Evolutionary conservation across 2,888 invertebrate genomes (phyloP).

Genomic region (Heliconius erato): DNA sequence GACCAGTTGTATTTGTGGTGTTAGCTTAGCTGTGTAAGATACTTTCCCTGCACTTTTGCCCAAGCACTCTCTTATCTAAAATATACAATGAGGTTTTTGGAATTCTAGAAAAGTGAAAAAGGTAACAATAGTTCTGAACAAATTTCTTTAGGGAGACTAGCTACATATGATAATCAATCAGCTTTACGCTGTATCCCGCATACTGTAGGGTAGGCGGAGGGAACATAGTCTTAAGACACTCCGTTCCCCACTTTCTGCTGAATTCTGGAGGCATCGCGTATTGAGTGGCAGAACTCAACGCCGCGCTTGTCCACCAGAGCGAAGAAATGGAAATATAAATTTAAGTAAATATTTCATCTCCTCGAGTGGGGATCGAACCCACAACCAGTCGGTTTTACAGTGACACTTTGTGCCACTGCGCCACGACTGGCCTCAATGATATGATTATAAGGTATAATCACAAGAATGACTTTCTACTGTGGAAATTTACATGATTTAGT

Average conservation of each 20-base stretch:
- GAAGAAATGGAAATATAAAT: no score
- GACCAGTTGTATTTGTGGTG: constrained; percentile 60
- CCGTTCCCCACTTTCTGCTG: no score
- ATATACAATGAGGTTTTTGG: not conserved
- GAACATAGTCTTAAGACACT: no score
- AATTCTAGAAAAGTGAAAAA: not conserved
- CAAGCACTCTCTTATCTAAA: constrained; percentile 74
- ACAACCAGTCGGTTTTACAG: no score
- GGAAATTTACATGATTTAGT: not conserved
- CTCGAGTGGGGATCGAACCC: no score
- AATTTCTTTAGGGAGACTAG: not conserved
- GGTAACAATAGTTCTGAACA: not conserved
- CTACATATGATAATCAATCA: not conserved
- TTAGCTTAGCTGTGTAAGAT: constrained; percentile 58
- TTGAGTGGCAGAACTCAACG: no score
- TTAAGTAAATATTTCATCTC: no score
- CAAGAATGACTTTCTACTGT: not conserved
- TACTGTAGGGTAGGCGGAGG: no score
- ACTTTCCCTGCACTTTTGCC: constrained; percentile 69
- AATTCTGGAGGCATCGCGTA: no score
- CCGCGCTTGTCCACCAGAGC: no score
- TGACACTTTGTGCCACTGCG: no score
- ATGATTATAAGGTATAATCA: not conserved
- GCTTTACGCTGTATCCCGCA: no score
- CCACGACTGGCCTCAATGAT: not conserved